Percentiles rank a stretch among this genome's conserved stretches.
phyloP scores from a whole-genome alignment of 1,140 invertebrate genomes.

The Halesus radiatus region DNA sequence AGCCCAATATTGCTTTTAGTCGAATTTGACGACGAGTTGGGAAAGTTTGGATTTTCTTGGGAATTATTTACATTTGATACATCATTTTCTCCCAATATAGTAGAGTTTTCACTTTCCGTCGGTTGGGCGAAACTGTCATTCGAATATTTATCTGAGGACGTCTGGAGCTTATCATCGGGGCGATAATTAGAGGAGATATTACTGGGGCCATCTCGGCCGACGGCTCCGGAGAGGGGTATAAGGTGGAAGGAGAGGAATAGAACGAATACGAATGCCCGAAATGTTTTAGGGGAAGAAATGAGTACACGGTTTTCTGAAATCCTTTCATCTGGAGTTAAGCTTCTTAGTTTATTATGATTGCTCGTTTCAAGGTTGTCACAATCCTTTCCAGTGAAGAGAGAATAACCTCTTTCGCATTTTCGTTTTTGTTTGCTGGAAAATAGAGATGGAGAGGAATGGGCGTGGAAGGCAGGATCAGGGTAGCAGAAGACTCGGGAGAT shows the following conservation, averaged over 20 bases:
- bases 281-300: neutral
- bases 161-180: neutral
- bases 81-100: neutral
- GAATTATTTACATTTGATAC: slow-evolving; percentile 28
- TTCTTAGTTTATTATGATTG: slow-evolving; percentile 18
- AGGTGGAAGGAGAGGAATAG: neutral
- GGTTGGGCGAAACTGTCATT: slow-evolving; percentile 46
- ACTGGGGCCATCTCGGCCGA: neutral
- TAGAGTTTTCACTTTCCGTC: slow-evolving; percentile 25
- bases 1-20: slow-evolving; percentile 42
- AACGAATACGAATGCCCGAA: neutral
- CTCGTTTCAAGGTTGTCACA: neutral
- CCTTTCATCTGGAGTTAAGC: slow-evolving; percentile 17
- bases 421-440: neutral
- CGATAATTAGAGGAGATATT: neutral
- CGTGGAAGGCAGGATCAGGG: neutral
- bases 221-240: neutral
- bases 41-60: slow-evolving; percentile 7
- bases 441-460: neutral
- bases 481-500: neutral
- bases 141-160: slow-evolving; percentile 28
- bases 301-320: neutral
- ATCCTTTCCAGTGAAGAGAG: neutral
- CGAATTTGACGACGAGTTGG: slow-evolving; percentile 7
- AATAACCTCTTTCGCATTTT: neutral